Base-by-base conservation (phyloP, 2,888 invertebrate species). In the Nudaria mundana region DNA sequence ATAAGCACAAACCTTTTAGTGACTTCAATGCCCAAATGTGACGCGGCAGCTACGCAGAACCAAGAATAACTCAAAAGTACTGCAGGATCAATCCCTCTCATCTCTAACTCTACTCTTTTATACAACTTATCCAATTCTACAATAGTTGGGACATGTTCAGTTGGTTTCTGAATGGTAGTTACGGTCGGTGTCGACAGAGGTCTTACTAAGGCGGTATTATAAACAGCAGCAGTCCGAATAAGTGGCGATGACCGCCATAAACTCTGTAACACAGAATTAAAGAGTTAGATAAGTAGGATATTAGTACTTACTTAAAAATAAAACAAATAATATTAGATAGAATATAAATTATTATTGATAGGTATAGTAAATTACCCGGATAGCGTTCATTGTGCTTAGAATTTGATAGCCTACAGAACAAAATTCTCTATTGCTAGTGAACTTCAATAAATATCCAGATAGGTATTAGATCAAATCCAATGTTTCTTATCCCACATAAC, bases 21-120 rank as follows among this genome's bases (percentile, higher is more conserved):
- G 28, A 94, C 86, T 71, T 92, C 91, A 43, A 98, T 92, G 14
- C 94, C 94, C 44, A 98, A 91, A 80, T 97, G 92, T 24, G 92
- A 90, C 0, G 97, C 97, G 20, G 97, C 93, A 40, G 93, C 93
- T 3, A 91, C 90, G 14, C 96, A 93, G 84, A 97, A 98, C 90
- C 92, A 92, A 8, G 94, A 92, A 73, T 97, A 99, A 83, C 98
- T 98, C 48, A 93, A 92, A 13, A 98, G 78, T 0, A 98, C 97
- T 0, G 94, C 95, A 1, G 92, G 92, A 75, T 98, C 98, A 66
- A 97, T 93, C 10, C 97, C 95, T 69, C 94, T 91, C 58, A 97
- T 90, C 87, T 98, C 98, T 42, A 98, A 71, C 74, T 96, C 95
- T 5, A 98, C 85, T 60, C 91, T 91, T 78, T 94, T 95, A 67